Conservation (phyloP, 2,797 vertebrate genomes). For the Lacerta agilis region DNA sequence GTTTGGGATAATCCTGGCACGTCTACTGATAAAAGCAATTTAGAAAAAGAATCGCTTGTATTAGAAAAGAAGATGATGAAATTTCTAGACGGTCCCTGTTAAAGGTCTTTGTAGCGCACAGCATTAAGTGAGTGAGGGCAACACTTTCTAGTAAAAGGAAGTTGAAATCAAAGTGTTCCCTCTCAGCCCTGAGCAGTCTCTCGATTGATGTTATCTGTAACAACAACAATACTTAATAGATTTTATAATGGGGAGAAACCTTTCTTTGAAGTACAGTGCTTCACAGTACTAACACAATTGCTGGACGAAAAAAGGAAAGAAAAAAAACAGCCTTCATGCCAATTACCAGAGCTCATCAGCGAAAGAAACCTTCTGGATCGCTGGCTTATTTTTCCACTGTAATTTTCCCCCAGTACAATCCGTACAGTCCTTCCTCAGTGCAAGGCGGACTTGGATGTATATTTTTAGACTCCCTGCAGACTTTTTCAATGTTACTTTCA, state of each 20-base stretch:
- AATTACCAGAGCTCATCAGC: constrained; percentile 28
- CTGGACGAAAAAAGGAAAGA: constrained; percentile 24
- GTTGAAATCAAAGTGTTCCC: constrained; percentile 16
- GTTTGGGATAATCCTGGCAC: constrained; percentile 3
- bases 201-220: constrained; percentile 51
- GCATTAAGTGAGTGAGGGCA: not conserved
- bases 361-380: constrained; percentile 4
- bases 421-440: not conserved
- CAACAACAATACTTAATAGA: constrained; percentile 54
- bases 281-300: constrained; percentile 47
- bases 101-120: not conserved
- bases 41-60: constrained; percentile 6
- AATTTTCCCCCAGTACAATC: not conserved
- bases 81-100: not conserved
- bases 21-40: constrained; percentile 8
- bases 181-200: constrained; percentile 19
- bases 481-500: not conserved
- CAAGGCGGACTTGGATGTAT: not conserved
- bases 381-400: constrained; percentile 17
- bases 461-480: constrained; percentile 1
- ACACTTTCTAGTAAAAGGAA: constrained; percentile 19
- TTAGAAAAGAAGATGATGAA: not conserved
- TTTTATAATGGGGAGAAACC: constrained; percentile 24
- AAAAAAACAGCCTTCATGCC: not conserved
- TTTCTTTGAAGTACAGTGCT: constrained; percentile 57